Percentiles rank a stretch among this genome's conserved stretches.
Evolutionary conservation across 2,113 vertebrate genomes (phyloP).

Genomic region (Apodemus sylvaticus): DNA sequence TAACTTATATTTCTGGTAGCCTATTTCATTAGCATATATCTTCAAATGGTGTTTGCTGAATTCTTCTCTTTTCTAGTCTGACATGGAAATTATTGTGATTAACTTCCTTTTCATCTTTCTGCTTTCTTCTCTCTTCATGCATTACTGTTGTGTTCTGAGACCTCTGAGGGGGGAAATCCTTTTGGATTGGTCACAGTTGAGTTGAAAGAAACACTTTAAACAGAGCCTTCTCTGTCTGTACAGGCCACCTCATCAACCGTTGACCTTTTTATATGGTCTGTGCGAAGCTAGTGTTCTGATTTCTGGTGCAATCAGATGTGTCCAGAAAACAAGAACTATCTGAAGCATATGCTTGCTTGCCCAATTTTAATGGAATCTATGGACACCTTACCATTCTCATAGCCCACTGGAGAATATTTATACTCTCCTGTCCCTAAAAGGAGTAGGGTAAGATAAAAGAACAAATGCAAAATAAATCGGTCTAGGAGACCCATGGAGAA

Average conservation of each 20-base stretch:
- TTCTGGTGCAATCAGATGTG: constrained; percentile 1
- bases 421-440: not conserved
- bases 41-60: not conserved
- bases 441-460: not conserved
- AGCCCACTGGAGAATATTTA: not conserved
- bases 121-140: not conserved
- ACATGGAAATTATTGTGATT: not conserved
- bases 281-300: not conserved
- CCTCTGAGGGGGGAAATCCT: not conserved
- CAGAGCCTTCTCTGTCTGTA: not conserved
- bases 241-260: not conserved
- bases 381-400: not conserved
- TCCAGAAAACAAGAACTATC: not conserved
- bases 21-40: not conserved
- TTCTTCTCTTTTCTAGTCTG: not conserved
- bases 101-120: not conserved
- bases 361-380: not conserved
- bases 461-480: not conserved
- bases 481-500: not conserved
- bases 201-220: not conserved
- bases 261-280: not conserved
- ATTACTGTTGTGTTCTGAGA: constrained; percentile 10
- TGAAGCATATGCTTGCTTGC: not conserved
- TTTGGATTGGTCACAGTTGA: not conserved
- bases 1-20: constrained; percentile 17